Evolutionary conservation across 2,113 vertebrate genomes (phyloP).

Genomic region (Oryzias woworae): DNA sequence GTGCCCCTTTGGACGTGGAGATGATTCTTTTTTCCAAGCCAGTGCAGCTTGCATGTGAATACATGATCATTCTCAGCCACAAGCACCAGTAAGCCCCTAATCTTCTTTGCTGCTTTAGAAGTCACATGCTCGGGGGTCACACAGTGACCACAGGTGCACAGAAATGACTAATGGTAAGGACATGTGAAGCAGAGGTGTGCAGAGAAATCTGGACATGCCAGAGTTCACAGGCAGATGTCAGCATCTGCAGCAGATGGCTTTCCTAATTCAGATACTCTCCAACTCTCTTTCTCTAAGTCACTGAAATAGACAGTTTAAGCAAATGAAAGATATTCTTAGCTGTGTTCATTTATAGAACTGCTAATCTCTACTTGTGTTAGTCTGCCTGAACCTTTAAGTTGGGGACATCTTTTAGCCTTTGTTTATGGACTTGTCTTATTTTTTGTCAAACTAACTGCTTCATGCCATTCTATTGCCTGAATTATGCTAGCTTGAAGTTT

Average conservation of each 20-base stretch:
- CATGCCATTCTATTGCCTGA: no score
- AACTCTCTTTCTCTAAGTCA: neutral
- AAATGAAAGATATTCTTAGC: constrained; percentile 7
- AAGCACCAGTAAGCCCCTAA: constrained; percentile 64
- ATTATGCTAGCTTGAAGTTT: no score
- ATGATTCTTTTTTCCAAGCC: neutral
- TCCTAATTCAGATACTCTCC: neutral
- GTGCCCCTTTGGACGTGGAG: neutral
- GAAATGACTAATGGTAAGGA: no score
- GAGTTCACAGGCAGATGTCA: neutral
- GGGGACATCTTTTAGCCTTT: no score
- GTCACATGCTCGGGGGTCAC: constrained; percentile 38
- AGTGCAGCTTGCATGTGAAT: constrained; percentile 2
- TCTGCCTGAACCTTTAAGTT: no score
- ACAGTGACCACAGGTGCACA: neutral
- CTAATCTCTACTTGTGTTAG: neutral
- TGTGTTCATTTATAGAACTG: neutral
- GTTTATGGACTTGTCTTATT: no score
- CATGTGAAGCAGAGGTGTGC: neutral
- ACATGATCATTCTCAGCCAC: constrained; percentile 10
- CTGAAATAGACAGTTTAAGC: neutral
- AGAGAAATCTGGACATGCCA: no score
- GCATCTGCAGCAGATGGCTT: neutral
- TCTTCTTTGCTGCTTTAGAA: constrained; percentile 59
- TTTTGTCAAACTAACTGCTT: no score